Evolutionary conservation across 2,797 vertebrate species (phyloP), one percentile per base, ranked within the genome.

Genomic region (Micropoecilia bifurca): DNA sequence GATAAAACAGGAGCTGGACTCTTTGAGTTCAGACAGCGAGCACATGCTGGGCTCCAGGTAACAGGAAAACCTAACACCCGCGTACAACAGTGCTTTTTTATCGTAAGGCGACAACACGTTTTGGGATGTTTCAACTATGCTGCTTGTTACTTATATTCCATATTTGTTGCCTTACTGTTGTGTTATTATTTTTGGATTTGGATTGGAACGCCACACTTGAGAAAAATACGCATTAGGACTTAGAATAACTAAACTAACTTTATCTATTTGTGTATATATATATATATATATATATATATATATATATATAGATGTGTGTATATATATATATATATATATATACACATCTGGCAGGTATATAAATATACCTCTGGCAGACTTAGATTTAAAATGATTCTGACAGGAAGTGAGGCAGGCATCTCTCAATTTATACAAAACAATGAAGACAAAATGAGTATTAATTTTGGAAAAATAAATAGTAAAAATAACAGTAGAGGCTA

Each of bases 1-100:
- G 80, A 94, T 96, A 63, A 97, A 96, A 77, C 97, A 97, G 79
- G 96, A 97, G 96, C 85, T 97, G 90, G 96, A 96, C 90, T 98
- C 98, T 18, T 95, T 97, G 84, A 98, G 97, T 93, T 98, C 97
- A 0, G 96, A 96, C 83, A 98, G 97, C 80, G 96, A 96, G 69
- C 95, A 88, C 86, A 92, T 93, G 16, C 90, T 89, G 39, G 93
- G 85, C 77, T 94, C 94, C 90, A 94, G 93, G 94, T 95, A 93
- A 93, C 61, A 75, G n/a, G 36, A 69, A 78, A 8, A 76, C 18
- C 2, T 78, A 22, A 57, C 47, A 48, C 3, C 18, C 13, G 41
- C 0, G 2, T 16, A 43, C 39, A 7, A 71, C 13, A 16, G 3
- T 46, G 41, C 43, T 71, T 46, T 39, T 71, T 28, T 71, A 71